phyloP scores from a whole-genome alignment of 2,888 invertebrate genomes.

The Eustalomyia histrio region DNA sequence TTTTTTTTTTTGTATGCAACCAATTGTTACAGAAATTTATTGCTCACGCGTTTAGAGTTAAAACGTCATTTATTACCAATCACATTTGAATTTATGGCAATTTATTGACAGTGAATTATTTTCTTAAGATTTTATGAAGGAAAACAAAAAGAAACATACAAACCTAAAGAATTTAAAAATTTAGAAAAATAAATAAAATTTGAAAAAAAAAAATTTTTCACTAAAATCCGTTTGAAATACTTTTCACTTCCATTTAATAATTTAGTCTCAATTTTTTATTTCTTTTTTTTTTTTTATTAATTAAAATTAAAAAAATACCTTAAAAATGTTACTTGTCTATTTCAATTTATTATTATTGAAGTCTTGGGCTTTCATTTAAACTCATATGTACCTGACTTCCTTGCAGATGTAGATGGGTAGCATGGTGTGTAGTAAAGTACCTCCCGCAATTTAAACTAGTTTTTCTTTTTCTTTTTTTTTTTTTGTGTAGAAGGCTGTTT shows the following conservation, averaged over 20 bases:
- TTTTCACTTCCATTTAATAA: conserved; percentile 53
- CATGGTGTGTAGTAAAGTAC: conserved; percentile 22
- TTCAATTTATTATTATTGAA: conserved; percentile 66
- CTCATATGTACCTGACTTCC: conserved; percentile 46
- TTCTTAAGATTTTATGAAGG: conserved; percentile 49
- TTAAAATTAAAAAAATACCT: conserved; percentile 57
- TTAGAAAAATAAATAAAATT: not conserved
- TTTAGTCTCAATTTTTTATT: conserved; percentile 42
- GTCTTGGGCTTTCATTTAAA: conserved; percentile 43
- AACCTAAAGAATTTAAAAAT: conserved; percentile 33
- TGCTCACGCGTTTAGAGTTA: conserved; percentile 66
- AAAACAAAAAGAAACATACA: conserved; percentile 16
- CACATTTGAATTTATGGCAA: conserved; percentile 68
- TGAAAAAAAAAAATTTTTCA: too few relatives aligned
- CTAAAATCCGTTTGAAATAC: conserved; percentile 26
- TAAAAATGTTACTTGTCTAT: conserved; percentile 65
- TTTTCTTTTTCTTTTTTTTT: conserved; percentile 6
- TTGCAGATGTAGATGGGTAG: conserved; percentile 12
- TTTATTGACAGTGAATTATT: conserved; percentile 67
- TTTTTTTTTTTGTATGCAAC: conserved; percentile 24
- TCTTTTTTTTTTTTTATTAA: conserved; percentile 59
- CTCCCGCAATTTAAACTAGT: conserved; percentile 66
- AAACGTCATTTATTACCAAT: conserved; percentile 67
- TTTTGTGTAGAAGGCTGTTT: conserved; percentile 24
- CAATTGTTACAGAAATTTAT: conserved; percentile 66